phyloP scores from a whole-genome alignment of 2,113 vertebrate genomes.

The Barnardius zonarius region DNA sequence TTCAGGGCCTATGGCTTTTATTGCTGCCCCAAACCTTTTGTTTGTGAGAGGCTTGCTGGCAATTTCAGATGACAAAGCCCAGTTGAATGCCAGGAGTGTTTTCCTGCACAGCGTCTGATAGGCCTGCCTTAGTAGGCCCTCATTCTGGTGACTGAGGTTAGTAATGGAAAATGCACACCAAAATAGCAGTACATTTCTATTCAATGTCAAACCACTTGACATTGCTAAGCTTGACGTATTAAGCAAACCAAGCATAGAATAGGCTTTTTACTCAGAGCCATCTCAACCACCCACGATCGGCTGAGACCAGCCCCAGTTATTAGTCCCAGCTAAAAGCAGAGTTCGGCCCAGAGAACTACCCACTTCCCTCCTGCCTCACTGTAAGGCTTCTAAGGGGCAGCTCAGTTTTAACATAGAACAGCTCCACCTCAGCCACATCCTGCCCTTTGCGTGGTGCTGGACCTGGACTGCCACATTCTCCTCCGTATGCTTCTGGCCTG shows the following conservation, averaged over 20 bases:
- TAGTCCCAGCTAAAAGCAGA: fast-evolving
- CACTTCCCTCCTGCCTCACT: no score
- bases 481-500: not conserved
- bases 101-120: not conserved
- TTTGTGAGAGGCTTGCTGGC: not conserved
- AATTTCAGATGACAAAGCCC: not conserved
- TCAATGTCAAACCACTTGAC: not conserved
- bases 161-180: not conserved
- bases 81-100: not conserved
- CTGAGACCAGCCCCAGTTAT: not conserved
- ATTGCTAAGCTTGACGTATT: not conserved
- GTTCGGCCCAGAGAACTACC: not conserved
- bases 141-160: not conserved
- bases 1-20: not conserved
- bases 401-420: not conserved
- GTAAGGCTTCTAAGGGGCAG: not conserved
- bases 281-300: not conserved
- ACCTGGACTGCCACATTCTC: no score
- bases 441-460: no score
- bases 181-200: not conserved
- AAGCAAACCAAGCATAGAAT: not conserved
- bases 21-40: not conserved
- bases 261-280: not conserved
- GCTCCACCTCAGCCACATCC: not conserved
- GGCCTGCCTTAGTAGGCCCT: not conserved